phyloP scores from a whole-genome alignment of 1,140 invertebrate genomes.

The Lamellibrachia luymesi region DNA sequence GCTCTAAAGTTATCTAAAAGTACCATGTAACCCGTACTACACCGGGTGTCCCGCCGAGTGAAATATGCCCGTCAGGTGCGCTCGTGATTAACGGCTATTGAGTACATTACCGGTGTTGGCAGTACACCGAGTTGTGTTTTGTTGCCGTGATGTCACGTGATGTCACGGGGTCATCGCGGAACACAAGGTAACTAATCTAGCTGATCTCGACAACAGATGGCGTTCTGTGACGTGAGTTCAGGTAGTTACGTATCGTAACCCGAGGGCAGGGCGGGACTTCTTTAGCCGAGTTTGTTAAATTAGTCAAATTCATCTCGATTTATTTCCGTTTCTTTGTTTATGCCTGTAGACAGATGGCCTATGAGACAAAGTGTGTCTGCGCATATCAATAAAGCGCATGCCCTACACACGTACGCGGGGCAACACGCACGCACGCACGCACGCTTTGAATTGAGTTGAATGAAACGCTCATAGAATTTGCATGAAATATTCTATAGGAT shows the following conservation, averaged over 20 bases:
- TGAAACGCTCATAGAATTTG: too few species aligned
- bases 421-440: too few species aligned
- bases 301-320: neutral
- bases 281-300: neutral
- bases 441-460: too few species aligned
- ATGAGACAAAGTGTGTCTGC: too few species aligned
- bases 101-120: neutral
- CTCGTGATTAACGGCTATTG: neutral
- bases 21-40: neutral
- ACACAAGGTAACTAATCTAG: neutral
- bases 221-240: neutral
- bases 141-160: neutral
- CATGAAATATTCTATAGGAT: too few species aligned
- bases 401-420: too few species aligned
- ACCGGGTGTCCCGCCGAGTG: neutral
- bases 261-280: neutral
- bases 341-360: neutral
- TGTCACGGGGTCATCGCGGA: neutral
- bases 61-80: neutral
- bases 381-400: too few species aligned
- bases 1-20: neutral
- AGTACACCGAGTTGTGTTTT: neutral
- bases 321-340: neutral
- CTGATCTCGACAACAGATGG: neutral
- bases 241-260: neutral